These are phyloP conservation scores for Xestia ashworthii DNA, from an alignment of 2,888 invertebrate species.

Conservation along the genomic window DNA sequence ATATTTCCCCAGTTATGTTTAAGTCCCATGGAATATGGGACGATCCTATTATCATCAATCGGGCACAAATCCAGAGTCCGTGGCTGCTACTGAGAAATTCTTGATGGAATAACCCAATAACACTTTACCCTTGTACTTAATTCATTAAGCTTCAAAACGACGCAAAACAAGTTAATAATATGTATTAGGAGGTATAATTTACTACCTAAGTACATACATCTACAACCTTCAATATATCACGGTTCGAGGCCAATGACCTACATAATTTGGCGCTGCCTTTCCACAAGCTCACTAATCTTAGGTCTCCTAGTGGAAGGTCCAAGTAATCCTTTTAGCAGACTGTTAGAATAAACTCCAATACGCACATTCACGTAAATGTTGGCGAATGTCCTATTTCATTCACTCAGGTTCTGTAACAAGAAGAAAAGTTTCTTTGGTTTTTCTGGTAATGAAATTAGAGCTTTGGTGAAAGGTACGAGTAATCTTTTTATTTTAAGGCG, in stretches of 20 bases:
- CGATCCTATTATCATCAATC: too few species aligned
- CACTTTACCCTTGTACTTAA: background rate
- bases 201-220: background rate
- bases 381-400: constrained; percentile 13
- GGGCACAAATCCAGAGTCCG: too few species aligned
- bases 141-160: background rate
- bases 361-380: constrained; percentile 18
- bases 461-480: background rate
- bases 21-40: too few species aligned
- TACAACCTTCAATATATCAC: constrained; percentile 2
- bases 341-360: constrained; percentile 29
- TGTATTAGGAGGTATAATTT: background rate
- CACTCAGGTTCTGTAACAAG: background rate
- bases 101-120: too few species aligned
- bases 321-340: constrained; percentile 49
- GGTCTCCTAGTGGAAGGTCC: constrained; percentile 25
- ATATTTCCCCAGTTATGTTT: too few species aligned
- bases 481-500: background rate
- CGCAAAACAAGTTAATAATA: background rate
- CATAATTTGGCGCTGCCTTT: background rate
- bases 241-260: constrained; percentile 20
- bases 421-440: background rate
- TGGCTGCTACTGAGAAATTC: too few species aligned
- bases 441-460: background rate
- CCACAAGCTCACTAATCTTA: constrained; percentile 21